Conservation (phyloP, 2,888 invertebrate genomes). For the Phymatocera aterrima region DNA sequence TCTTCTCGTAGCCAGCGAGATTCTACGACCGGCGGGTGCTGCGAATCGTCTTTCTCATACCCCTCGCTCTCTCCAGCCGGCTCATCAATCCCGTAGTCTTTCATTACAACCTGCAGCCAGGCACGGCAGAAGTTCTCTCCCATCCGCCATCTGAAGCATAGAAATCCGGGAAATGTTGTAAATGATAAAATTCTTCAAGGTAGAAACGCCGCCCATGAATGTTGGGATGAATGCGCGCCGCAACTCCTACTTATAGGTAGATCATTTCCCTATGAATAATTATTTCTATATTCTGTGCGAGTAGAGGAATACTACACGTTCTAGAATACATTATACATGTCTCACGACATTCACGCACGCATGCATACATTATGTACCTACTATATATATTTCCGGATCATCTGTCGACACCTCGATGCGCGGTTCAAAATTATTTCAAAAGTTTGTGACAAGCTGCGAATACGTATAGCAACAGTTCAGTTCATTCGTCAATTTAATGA, state of each 20-base stretch:
- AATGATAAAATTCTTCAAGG: background rate
- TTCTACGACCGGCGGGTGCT: constrained; percentile 2
- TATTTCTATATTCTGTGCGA: no score
- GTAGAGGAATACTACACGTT: no score
- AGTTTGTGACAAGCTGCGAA: no score
- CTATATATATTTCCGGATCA: no score
- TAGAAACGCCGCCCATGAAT: constrained; percentile 1
- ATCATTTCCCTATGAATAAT: background rate
- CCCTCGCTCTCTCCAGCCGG: background rate
- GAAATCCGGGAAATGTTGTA: constrained; percentile 22
- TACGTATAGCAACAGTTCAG: no score
- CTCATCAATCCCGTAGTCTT: constrained; percentile 42
- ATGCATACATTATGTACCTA: no score
- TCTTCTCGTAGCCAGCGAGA: background rate
- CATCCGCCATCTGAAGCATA: background rate
- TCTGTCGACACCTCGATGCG: no score
- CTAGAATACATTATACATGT: no score
- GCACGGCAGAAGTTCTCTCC: background rate
- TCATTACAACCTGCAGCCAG: constrained; percentile 30
- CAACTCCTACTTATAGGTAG: background rate
- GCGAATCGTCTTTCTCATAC: constrained; percentile 1
- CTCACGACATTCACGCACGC: no score
- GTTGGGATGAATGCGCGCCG: background rate
- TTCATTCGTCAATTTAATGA: no score
- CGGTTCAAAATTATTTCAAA: no score